These are phyloP conservation scores for Pogoniulus pusillus DNA, from an alignment of 2,797 vertebrate species.

Conservation along the genomic window DNA sequence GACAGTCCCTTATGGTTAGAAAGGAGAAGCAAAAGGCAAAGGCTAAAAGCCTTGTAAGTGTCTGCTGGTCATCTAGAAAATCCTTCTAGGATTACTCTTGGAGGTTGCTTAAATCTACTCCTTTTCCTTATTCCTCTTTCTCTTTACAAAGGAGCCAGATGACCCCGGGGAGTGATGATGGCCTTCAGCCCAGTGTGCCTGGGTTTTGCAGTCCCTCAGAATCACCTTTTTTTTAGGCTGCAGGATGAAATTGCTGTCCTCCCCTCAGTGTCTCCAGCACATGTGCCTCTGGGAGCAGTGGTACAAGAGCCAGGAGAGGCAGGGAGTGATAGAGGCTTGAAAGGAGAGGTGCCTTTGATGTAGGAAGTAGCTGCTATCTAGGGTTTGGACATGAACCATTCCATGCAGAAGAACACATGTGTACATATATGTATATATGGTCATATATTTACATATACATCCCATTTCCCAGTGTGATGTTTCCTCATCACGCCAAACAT, in stretches of 20 bases:
- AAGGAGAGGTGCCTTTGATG: neutral
- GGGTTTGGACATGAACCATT: neutral
- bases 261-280: neutral
- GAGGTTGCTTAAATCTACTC: neutral
- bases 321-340: neutral
- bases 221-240: neutral
- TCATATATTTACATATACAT: neutral
- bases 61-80: neutral
- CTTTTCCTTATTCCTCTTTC: neutral
- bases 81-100: neutral
- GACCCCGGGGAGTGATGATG: neutral
- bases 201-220: neutral
- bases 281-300: neutral
- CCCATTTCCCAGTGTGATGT: neutral
- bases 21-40: neutral
- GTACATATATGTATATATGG: too few relatives aligned
- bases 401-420: neutral
- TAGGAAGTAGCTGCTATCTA: neutral
- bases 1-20: accelerated
- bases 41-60: neutral
- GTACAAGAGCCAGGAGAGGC: neutral
- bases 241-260: neutral
- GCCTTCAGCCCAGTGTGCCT: neutral
- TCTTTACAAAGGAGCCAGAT: neutral
- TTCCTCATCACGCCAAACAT: neutral